Conservation (phyloP, 2,797 vertebrate genomes). For the Eidolon dupreanum region DNA sequence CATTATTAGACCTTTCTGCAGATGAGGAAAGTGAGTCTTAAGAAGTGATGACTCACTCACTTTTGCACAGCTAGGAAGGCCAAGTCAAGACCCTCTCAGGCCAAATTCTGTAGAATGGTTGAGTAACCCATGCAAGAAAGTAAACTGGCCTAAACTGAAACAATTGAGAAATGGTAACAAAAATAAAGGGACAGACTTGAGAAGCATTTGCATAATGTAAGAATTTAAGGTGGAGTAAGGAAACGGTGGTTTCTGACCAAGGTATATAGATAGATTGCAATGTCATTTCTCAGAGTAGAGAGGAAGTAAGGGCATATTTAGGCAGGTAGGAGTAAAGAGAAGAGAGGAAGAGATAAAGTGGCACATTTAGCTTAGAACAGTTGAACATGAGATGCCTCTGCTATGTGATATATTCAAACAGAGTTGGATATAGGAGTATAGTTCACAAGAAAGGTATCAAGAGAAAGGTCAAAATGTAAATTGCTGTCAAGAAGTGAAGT, state of each 20-base stretch:
- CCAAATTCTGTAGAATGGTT: neutral
- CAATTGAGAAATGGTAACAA: neutral
- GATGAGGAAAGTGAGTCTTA: neutral
- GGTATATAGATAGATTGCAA: neutral
- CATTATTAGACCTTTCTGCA: neutral
- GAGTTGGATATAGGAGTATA: neutral
- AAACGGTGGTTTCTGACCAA: neutral
- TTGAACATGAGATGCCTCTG: neutral
- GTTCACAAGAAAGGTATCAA: neutral
- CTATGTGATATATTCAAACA: neutral
- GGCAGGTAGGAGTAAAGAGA: neutral
- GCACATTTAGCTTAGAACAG: neutral
- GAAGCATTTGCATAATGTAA: neutral
- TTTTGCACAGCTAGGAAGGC: neutral
- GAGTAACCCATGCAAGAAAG: neutral
- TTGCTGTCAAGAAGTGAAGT: neutral
- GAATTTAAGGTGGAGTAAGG: neutral
- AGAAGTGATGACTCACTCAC: neutral
- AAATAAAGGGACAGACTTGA: neutral
- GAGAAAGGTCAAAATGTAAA: neutral
- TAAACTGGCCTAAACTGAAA: neutral
- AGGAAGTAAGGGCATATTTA: neutral
- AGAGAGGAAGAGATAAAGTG: neutral
- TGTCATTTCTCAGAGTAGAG: neutral
- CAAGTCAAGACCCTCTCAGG: neutral